These are phyloP conservation scores for Physella acuta DNA, from an alignment of 1,140 invertebrate genomes.

Conservation along the genomic window DNA sequence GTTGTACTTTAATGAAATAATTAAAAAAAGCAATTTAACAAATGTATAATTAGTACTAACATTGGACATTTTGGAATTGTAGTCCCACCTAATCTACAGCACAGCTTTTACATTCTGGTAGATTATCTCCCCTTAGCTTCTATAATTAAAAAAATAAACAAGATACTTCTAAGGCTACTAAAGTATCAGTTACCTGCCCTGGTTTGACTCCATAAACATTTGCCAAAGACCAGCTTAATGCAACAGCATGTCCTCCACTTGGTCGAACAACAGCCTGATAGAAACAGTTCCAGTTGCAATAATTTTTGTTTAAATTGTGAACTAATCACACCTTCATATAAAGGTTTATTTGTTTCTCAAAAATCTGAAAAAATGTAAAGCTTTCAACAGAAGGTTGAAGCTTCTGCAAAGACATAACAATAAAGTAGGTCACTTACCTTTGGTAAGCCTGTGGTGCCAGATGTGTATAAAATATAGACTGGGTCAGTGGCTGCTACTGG, in stretches of 20 bases:
- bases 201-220: conserved; percentile 78
- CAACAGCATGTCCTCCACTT: conserved; percentile 82
- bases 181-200: conserved; percentile 66
- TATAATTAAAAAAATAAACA: too few relatives aligned
- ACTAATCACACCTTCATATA: too few relatives aligned
- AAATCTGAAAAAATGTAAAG: neutral
- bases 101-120: too few relatives aligned
- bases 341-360: neutral
- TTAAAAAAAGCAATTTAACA: too few relatives aligned
- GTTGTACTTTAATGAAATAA: too few relatives aligned
- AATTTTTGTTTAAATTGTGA: too few relatives aligned
- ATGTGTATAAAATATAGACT: conserved; percentile 90
- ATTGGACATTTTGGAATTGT: too few relatives aligned
- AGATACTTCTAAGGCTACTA: too few relatives aligned
- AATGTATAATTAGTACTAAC: too few relatives aligned
- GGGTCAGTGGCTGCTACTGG: conserved; percentile 85
- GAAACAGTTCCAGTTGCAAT: too few relatives aligned
- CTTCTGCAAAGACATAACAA: neutral
- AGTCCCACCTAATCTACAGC: too few relatives aligned
- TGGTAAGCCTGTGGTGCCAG: conserved; percentile 77
- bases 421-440: conserved; percentile 51
- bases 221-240: conserved; percentile 81
- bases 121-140: too few relatives aligned
- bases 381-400: neutral
- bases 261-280: conserved; percentile 70